Percentiles rank a stretch among this genome's conserved stretches.
Evolutionary conservation across 2,888 invertebrate species (phyloP).

Genomic region (Loripinus fragilis): DNA sequence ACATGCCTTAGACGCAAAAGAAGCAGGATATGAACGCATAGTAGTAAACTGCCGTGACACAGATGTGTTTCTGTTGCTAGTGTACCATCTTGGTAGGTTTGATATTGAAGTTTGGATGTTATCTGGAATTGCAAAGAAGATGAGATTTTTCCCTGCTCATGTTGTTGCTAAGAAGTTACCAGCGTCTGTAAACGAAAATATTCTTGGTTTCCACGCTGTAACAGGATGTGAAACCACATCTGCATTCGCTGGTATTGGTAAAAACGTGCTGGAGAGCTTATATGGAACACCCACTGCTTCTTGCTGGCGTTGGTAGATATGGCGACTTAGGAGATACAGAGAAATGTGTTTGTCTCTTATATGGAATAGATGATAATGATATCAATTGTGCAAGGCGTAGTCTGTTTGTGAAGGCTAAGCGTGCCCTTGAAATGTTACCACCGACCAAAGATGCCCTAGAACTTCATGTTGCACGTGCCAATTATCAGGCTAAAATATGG

Average conservation of each 20-base stretch:
- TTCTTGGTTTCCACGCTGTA: constrained; percentile 23
- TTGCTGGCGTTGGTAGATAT: constrained; percentile 29
- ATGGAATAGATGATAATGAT: constrained; percentile 19
- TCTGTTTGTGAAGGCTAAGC: too few species aligned
- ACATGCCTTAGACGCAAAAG: constrained; percentile 6
- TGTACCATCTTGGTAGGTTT: constrained; percentile 19
- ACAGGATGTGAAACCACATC: constrained; percentile 38
- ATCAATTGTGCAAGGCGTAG: too few species aligned
- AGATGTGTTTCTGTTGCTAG: constrained; percentile 20
- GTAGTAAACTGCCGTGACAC: constrained; percentile 2
- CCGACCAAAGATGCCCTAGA: constrained; percentile 43
- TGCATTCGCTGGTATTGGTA: constrained; percentile 34
- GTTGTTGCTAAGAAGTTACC: not conserved
- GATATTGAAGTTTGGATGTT: constrained; percentile 35
- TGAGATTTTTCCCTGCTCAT: not conserved
- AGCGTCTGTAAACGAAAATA: not conserved
- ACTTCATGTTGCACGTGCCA: constrained; percentile 30
- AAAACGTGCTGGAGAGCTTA: constrained; percentile 39
- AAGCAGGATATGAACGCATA: not conserved
- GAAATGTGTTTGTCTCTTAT: too few species aligned
- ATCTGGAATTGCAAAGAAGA: constrained; percentile 22
- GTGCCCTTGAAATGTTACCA: too few species aligned
- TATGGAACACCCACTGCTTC: too few species aligned
- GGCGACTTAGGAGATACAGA: constrained; percentile 22
- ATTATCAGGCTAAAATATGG: constrained; percentile 48